Evolutionary conservation across 2,888 invertebrate species (phyloP).

Genomic region (Clanis bilineata): DNA sequence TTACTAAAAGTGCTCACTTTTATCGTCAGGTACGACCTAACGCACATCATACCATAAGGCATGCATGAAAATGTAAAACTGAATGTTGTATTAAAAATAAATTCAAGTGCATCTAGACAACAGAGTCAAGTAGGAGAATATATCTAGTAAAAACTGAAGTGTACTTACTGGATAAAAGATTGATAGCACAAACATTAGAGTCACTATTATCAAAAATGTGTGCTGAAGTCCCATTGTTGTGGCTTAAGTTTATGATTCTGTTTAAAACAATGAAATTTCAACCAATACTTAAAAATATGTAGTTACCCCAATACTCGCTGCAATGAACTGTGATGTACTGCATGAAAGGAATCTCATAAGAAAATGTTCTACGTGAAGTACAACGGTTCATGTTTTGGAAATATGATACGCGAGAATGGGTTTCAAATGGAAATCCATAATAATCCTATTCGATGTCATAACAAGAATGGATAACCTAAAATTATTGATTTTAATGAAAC

Average conservation of each 20-base stretch:
- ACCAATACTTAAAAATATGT: too few relatives aligned
- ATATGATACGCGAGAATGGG: background rate
- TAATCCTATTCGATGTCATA: background rate
- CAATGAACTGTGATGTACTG: background rate
- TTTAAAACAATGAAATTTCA: background rate
- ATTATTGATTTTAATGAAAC: background rate
- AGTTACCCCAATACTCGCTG: background rate
- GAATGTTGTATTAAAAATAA: too few relatives aligned
- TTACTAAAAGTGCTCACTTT: too few relatives aligned
- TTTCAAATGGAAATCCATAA: background rate
- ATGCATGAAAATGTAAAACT: too few relatives aligned
- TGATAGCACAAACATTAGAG: background rate
- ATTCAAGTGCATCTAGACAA: too few relatives aligned
- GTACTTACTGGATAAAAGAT: background rate
- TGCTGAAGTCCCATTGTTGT: background rate
- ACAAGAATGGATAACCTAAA: background rate
- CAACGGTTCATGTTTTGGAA: slow-evolving; percentile 1
- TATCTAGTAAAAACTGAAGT: too few relatives aligned
- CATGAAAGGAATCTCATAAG: background rate
- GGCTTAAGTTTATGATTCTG: too few relatives aligned
- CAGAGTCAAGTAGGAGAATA: too few relatives aligned
- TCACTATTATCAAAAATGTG: background rate
- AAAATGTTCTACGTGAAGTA: too few relatives aligned
- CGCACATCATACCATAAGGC: too few relatives aligned
- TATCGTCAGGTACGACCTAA: too few relatives aligned